A percentile compares a stretch with the other conserved stretches of the same genome.
These are phyloP conservation scores for Phataginus tetradactyla DNA, from an alignment of 2,797 vertebrate genomes.

Conservation along the genomic window DNA sequence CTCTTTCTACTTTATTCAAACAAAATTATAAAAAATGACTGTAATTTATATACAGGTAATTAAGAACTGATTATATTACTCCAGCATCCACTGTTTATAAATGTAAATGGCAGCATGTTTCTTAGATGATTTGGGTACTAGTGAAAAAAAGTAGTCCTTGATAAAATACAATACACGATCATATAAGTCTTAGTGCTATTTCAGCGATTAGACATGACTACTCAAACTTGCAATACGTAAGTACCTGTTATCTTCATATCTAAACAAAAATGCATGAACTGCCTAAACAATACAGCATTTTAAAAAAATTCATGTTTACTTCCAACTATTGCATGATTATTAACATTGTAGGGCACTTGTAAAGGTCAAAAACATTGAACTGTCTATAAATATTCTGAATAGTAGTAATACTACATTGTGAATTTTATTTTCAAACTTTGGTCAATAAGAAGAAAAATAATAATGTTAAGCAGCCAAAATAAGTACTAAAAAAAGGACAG, in stretches of 20 bases:
- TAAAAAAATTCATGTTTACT: conserved; percentile 11
- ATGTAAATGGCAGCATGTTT: background rate
- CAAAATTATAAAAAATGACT: background rate
- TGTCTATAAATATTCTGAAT: conserved; percentile 53
- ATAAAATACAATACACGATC: background rate
- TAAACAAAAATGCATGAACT: conserved; percentile 4
- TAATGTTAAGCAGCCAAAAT: conserved; percentile 49
- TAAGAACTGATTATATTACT: background rate
- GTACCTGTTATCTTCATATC: background rate
- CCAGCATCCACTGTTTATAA: background rate
- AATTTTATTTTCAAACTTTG: conserved; percentile 73
- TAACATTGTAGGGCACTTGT: background rate
- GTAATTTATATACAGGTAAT: conserved; percentile 26
- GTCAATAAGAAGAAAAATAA: conserved; percentile 65
- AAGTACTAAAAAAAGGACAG: background rate
- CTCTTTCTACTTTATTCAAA: conserved; percentile 26
- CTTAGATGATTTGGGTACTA: background rate
- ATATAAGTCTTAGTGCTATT: background rate
- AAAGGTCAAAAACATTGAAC: conserved; percentile 45
- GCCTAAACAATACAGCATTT: background rate
- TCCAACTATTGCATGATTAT: conserved; percentile 22
- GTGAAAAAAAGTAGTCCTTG: background rate
- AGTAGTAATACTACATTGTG: background rate
- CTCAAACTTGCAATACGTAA: background rate
- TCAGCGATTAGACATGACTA: background rate